phyloP scores from a whole-genome alignment of 2,113 vertebrate species.

The Chunga burmeisteri region DNA sequence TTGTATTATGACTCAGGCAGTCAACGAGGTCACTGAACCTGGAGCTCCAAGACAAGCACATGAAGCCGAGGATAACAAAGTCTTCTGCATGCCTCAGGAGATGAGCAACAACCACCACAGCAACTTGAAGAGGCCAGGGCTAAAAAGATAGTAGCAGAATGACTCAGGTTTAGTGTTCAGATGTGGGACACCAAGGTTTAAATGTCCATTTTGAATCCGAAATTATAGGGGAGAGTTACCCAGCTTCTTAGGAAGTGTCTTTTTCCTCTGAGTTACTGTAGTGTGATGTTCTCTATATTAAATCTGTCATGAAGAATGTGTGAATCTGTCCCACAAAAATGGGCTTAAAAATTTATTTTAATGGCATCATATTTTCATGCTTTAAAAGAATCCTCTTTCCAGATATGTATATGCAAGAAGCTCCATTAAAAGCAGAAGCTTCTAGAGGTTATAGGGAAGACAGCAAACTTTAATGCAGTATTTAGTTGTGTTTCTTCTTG shows the following conservation, averaged over 20 bases:
- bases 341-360: not conserved
- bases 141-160: not conserved
- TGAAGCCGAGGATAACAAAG: not conserved
- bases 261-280: not conserved
- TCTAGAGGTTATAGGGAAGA: not conserved
- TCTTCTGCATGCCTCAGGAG: not conserved
- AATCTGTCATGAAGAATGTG: not conserved
- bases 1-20: slow-evolving; percentile 21
- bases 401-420: not conserved
- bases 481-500: not conserved
- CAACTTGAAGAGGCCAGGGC: not conserved
- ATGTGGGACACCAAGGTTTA: accelerated
- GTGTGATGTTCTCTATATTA: not conserved
- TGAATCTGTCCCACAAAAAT: not conserved
- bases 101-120: not conserved
- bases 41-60: not conserved
- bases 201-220: not conserved
- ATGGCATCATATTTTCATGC: not conserved
- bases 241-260: not conserved
- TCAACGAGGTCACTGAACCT: not conserved
- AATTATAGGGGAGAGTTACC: not conserved
- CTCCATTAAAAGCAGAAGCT: not conserved
- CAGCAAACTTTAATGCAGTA: not conserved
- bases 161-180: not conserved
- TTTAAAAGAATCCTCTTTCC: not conserved